Conservation (phyloP, 2,888 invertebrate species). For the Scaptomyza parva region DNA sequence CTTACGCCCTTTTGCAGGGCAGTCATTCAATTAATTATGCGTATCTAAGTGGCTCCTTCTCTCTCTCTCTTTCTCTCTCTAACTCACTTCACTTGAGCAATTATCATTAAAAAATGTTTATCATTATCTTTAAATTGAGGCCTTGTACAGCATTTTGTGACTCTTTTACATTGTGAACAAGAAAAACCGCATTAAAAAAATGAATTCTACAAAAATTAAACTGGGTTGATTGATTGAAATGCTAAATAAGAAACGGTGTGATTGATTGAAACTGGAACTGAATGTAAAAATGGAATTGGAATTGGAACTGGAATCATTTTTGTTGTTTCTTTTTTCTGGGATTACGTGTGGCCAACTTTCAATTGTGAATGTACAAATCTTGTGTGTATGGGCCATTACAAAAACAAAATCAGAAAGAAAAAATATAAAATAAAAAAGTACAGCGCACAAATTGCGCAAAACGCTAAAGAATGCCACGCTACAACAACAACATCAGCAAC, state of each 20-base stretch:
- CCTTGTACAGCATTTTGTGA: constrained; percentile 26
- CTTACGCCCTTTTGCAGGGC: constrained; percentile 31
- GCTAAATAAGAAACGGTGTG: constrained; percentile 42
- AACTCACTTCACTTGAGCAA: constrained; percentile 33
- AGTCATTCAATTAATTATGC: constrained; percentile 53
- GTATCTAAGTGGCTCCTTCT: constrained; percentile 13
- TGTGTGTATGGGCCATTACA: constrained; percentile 33
- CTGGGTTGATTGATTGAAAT: constrained; percentile 63
- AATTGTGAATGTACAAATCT: constrained; percentile 50
- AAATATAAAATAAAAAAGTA: constrained; percentile 47
- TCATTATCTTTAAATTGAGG: constrained; percentile 34
- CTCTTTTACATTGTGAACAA: constrained; percentile 12
- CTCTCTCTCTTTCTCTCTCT: neutral
- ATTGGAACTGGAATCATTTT: constrained; percentile 33
- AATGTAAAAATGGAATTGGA: constrained; percentile 18
- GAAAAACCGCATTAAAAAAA: constrained; percentile 26
- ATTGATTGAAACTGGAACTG: constrained; percentile 61
- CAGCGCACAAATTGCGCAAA: constrained; percentile 77
- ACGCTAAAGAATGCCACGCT: constrained; percentile 67
- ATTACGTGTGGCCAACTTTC: constrained; percentile 52
- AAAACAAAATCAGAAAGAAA: constrained; percentile 5
- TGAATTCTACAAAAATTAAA: constrained; percentile 25
- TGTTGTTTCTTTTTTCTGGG: constrained; percentile 14
- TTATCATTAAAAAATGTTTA: constrained; percentile 47
- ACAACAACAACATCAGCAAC: constrained; percentile 36